Evolutionary conservation across 2,888 invertebrate genomes (phyloP), one percentile per base, ranked within the genome.

Genomic region (Slavum lentiscoides): DNA sequence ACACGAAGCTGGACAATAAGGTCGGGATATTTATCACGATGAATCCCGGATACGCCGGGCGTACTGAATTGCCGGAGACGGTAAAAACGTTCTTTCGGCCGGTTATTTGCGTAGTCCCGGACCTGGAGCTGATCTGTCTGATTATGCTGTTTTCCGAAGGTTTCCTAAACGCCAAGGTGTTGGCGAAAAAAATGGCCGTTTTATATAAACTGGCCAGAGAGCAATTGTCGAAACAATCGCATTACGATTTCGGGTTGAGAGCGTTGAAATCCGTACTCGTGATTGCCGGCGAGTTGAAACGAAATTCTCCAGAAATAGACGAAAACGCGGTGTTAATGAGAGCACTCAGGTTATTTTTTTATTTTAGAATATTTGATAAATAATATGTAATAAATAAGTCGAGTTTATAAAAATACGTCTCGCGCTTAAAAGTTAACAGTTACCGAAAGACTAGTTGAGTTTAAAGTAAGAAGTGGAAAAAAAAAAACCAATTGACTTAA

Each of bases 181-280:
- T 97, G 69, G 96, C 96, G 0, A 96, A 96, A 87, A 97, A 97
- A 87, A 96, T 97, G 94, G 95, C 96, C 0, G 94, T 95, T 1
- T 86, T 97, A 17, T 97, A 97, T 87, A 92, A 93, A 85, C 88
- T 97, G 82, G 94, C 95, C 0, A 89, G 91, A 81, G 94, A 95
- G 85, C 96, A 96, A 86, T 88, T 97, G 70, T 96, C 96, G 1
- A 95, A 96, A 85, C 96, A 97, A 86, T 93, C 92, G 30, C 97
- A 97, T 86, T 97, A 97, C 87, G 96, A 97, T 87, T 97, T 96
- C 91, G 96, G 97, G 0, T 87, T 97, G 84, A 90, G 96, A 77
- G 96, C 96, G 5, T 87, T 97, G n/a, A 97, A 95, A 84, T 92
- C 96, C 0, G 95, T 96, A 4, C 88, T 97, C 23, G 91, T 95